These are phyloP conservation scores for Numenius phaeopus DNA, from an alignment of 2,797 vertebrate genomes.

Conservation along the genomic window DNA sequence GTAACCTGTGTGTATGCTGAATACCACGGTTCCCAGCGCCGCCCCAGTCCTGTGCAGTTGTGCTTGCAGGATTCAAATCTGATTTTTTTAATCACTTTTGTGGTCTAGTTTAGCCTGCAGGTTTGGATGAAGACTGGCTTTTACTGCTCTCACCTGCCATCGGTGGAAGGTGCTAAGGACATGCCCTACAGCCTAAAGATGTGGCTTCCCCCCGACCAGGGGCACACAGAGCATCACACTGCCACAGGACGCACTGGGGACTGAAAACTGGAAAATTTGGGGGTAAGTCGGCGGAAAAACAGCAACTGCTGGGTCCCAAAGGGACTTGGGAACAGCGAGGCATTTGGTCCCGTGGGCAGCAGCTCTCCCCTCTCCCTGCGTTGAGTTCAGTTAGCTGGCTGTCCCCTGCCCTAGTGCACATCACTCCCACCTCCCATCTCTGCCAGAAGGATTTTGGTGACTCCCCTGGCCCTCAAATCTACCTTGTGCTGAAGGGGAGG, in stretches of 20 bases:
- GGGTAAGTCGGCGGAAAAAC: neutral
- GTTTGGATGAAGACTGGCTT: neutral
- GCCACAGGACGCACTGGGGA: neutral
- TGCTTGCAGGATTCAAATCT: neutral
- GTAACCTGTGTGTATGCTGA: neutral
- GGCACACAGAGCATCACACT: neutral
- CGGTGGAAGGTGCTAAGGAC: neutral
- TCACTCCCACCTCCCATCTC: neutral
- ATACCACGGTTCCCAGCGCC: neutral
- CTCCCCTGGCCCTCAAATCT: neutral
- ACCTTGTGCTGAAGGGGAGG: neutral
- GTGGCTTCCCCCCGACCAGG: fast-evolving
- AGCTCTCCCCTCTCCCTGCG: fast-evolving
- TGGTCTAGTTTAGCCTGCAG: neutral
- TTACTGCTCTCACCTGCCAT: neutral
- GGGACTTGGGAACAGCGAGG: neutral
- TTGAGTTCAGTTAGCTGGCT: neutral
- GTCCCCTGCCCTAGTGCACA: neutral
- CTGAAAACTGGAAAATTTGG: neutral
- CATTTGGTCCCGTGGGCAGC: neutral
- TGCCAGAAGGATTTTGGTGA: neutral
- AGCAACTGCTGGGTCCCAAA: neutral
- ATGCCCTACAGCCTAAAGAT: neutral
- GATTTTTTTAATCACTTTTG: neutral
- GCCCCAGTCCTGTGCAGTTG: neutral